Percentiles rank a stretch among this genome's conserved stretches.
These are phyloP conservation scores for Numenius arquata DNA, from an alignment of 2,113 vertebrate species.

Conservation along the genomic window DNA sequence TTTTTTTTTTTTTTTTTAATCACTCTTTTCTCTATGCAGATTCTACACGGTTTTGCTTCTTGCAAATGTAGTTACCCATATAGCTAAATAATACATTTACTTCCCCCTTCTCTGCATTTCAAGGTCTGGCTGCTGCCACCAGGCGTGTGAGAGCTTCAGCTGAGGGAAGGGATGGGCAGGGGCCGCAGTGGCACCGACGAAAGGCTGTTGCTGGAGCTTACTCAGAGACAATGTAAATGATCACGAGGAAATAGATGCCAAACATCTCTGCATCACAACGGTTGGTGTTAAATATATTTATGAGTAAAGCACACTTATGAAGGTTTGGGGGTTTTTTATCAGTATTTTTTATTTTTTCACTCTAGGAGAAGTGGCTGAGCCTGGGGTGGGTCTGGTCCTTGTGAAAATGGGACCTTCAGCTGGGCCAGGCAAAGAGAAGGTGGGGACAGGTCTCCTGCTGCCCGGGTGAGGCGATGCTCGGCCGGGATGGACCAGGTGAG, in stretches of 20 bases:
- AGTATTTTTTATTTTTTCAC: neutral
- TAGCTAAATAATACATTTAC: neutral
- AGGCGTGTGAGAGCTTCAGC: rapidly evolving
- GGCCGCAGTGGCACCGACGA: rapidly evolving
- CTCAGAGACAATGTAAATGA: neutral
- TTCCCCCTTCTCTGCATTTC: neutral
- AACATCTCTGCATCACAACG: no score
- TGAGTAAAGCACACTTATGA: neutral
- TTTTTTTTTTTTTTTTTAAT: neutral
- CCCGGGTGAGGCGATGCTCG: neutral
- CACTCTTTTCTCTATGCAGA: neutral
- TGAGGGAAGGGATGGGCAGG: rapidly evolving
- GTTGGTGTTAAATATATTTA: neutral
- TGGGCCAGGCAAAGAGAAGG: no score
- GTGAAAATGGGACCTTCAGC: rapidly evolving
- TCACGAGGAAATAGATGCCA: neutral
- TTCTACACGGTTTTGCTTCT: neutral
- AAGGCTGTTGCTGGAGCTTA: no score
- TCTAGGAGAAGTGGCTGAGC: neutral
- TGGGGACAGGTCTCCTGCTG: neutral
- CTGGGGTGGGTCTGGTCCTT: no score
- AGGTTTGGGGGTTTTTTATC: rapidly evolving
- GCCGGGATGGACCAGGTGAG: neutral
- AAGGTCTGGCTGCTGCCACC: neutral
- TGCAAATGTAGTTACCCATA: neutral